These are phyloP conservation scores for Thamnophis sirtalis DNA, from an alignment of 2,113 vertebrate genomes.

Conservation along the genomic window DNA sequence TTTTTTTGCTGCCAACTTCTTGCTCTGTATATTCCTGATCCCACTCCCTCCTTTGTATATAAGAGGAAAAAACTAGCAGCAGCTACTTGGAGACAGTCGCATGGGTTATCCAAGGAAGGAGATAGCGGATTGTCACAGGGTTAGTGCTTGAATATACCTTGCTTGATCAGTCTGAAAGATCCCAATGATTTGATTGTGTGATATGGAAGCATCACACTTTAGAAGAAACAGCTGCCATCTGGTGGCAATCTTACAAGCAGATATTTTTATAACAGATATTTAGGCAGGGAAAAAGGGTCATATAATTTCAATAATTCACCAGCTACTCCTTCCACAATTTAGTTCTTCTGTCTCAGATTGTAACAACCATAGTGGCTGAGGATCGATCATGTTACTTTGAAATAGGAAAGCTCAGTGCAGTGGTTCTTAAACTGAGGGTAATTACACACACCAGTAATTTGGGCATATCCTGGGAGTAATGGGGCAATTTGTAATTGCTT, in stretches of 20 bases:
- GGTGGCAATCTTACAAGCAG: not conserved
- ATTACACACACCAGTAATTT: not conserved
- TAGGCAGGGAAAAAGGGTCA: not conserved
- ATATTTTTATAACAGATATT: not conserved
- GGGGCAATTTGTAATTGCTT: not conserved
- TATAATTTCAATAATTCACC: not conserved
- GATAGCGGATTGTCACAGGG: not conserved
- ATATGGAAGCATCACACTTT: not conserved
- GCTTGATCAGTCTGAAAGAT: not conserved
- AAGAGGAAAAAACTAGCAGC: not conserved
- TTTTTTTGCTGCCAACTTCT: not conserved
- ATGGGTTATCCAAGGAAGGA: not conserved
- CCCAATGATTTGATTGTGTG: not conserved
- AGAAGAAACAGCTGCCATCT: slow-evolving; percentile 1
- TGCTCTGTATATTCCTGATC: not conserved
- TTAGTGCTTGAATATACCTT: not conserved
- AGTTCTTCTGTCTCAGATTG: not conserved
- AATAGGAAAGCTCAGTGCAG: not conserved
- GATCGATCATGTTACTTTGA: not conserved
- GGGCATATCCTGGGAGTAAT: not conserved
- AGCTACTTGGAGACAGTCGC: not conserved
- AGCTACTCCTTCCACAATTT: not conserved
- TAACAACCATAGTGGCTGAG: not conserved
- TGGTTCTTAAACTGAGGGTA: not conserved
- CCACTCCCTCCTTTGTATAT: not conserved